Evolutionary conservation across 2,113 vertebrate genomes (phyloP), one percentile per base, ranked within the genome.

Genomic region (Camelus dromedarius): DNA sequence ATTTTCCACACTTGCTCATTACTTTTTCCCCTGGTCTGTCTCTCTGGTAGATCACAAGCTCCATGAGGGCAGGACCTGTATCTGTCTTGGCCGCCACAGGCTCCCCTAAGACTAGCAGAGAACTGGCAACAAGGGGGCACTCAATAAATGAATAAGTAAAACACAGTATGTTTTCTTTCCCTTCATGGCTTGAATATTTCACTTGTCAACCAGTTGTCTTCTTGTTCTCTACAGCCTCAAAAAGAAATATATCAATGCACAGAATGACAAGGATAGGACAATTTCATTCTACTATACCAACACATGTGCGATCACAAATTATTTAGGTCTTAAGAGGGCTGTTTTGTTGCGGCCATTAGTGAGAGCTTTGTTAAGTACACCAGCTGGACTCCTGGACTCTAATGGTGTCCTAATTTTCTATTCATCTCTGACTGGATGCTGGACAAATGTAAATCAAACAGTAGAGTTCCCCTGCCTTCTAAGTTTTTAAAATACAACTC

Each of bases 401-500:
- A 32, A 24, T 3, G 8, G 15, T 48, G 18, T 15, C 58, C 35
- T 35, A 15, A 18, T 11, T 58, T 42, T 62, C 28, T 3, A 46
- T 30, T 66, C 26, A 8, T 58, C 48, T 64, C 48, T 5, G 15
- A 8, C 14, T 72, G 76, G 50, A 93, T 16, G 73, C 12, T 77
- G 22, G 26, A n/a, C 10, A 73, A 84, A 73, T 30, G 30, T 32
- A 46, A 81, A 72, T 42, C n/a, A 85, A 86, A 38, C 2, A 50
- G 15, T 30, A 30, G 46, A 60, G 3, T 22, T 69, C 8, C 13
- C 48, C 46, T 80, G 80, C 18, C 66, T 81, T 86, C 56, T 24
- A 66, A 64, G 60, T 48, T 70, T 88, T 72, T 54, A 30, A 85
- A 77, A 87, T 67, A 22, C 90, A 95, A 52, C 89, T 89, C 30